These are phyloP conservation scores for Platycercus adscitus DNA, from an alignment of 2,113 vertebrate species.

Conservation along the genomic window DNA sequence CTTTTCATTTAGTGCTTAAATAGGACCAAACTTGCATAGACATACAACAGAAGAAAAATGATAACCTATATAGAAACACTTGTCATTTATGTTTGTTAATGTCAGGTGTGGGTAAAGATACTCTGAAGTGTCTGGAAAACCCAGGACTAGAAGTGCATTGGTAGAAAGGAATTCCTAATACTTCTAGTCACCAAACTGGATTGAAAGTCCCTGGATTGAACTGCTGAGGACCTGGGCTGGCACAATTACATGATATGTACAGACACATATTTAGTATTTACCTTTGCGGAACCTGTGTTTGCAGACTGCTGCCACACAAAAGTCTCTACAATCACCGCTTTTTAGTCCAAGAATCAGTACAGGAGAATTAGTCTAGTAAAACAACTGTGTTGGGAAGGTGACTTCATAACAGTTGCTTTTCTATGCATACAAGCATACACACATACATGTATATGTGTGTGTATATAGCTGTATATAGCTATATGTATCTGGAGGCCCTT, in stretches of 20 bases:
- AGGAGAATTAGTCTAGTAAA: not conserved
- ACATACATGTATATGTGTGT: accelerated
- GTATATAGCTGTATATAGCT: not conserved
- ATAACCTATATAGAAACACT: not conserved
- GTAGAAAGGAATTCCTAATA: not conserved
- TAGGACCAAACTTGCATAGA: not conserved
- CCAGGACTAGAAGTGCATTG: not conserved
- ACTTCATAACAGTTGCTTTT: not conserved
- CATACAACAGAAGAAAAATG: not conserved
- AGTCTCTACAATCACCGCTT: not conserved
- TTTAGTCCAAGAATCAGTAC: not conserved
- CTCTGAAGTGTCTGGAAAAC: not conserved
- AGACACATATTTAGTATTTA: not conserved
- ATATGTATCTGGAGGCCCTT: not conserved
- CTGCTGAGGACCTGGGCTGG: not conserved
- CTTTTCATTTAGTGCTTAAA: not conserved
- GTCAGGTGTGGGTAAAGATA: not conserved
- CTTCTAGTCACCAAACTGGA: not conserved
- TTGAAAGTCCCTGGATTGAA: not conserved
- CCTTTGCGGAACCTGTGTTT: not conserved
- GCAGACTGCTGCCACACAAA: not conserved
- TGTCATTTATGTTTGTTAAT: not conserved
- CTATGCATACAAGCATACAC: too few relatives aligned
- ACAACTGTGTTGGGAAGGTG: not conserved
- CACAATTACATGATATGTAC: not conserved